These are phyloP conservation scores for Ammodytes marinus DNA, from an alignment of 2,113 vertebrate genomes.

Conservation along the genomic window DNA sequence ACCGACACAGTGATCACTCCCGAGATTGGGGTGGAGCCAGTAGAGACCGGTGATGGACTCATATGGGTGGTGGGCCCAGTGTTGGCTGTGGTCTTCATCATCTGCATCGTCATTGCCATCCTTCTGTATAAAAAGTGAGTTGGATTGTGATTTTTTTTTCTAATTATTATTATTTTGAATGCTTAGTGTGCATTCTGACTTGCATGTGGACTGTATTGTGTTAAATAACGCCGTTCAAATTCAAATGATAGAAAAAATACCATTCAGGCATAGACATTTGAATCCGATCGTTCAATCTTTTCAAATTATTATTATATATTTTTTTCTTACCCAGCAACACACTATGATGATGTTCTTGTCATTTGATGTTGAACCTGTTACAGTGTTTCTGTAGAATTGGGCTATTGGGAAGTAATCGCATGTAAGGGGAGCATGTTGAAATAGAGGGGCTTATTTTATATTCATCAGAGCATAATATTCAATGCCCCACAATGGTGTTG, in stretches of 20 bases:
- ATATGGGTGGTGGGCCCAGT: conserved; percentile 99
- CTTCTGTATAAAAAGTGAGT: conserved; percentile 99
- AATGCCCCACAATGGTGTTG: conserved; percentile 30
- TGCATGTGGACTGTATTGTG: background rate
- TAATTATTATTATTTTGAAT: background rate
- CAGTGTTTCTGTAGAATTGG: conserved; percentile 28
- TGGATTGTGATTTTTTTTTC: background rate
- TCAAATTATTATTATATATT: background rate
- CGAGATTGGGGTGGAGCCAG: conserved; percentile 86
- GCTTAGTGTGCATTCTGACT: background rate
- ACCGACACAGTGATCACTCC: conserved; percentile 92
- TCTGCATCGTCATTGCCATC: conserved; percentile 98
- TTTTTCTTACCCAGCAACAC: background rate
- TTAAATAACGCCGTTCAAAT: conserved; percentile 44
- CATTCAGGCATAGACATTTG: background rate
- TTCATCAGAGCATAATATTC: conserved; percentile 60
- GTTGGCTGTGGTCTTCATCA: conserved; percentile 97
- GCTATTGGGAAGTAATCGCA: conserved; percentile 52
- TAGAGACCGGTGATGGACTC: conserved; percentile 93
- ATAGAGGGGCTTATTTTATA: conserved; percentile 36
- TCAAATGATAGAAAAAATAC: conserved; percentile 39
- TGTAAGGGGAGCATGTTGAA: conserved; percentile 58
- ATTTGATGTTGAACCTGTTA: conserved; percentile 66
- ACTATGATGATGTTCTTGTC: conserved; percentile 25
- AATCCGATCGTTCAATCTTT: too few species aligned